Base-by-base conservation (phyloP, 2,888 invertebrate species). In the Chloroclystis v-ata region DNA sequence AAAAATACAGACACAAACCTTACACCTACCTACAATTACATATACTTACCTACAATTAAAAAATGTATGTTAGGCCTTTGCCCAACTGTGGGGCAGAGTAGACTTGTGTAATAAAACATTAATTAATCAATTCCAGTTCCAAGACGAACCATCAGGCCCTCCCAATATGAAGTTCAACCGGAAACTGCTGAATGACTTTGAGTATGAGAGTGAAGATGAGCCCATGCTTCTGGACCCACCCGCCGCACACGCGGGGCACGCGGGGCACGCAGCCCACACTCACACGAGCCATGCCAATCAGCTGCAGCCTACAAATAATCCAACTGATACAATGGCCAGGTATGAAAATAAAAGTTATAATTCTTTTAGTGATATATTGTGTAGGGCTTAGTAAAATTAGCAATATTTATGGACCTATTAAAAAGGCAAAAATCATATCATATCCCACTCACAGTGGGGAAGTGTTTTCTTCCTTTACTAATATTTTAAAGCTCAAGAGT, bases 191-290 rank as follows among this genome's bases (percentile, higher is more conserved):
- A 89, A 88, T 10, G 84, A 97, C 79, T 97, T 95, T 77, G 97
- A 97, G 78, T 97, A 97, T 72, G 96, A 95, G 45, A 96, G 96
- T 61, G 97, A 97, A 55, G 96, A 96, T 44, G 96, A 96, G n/a
- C 93, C 93, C 0, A 67, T 68, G 1, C 60, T 65, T 0, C 57
- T 91, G 7, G 78, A 61, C 35, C 52, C 57, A 0, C n/a, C 58
- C 62, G 0, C 67, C 65, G 42, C 60, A 61, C 14, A 51, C 71
- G 44, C 52, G 38, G 49, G 45, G 10, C 64, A 57, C 58, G 35
- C 41, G 25, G 49, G 51, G 4, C 59, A 57, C 16, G 43, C 49
- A 3, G 45, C 45, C 3, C 53, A 54, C 28, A 39, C 52, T 1
- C 58, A 60, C 20, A 40, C 54, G 1, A 37, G 45, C 6, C 51